These are phyloP conservation scores for Ormyrus labotus DNA, from an alignment of 2,888 invertebrate species.

Conservation along the genomic window DNA sequence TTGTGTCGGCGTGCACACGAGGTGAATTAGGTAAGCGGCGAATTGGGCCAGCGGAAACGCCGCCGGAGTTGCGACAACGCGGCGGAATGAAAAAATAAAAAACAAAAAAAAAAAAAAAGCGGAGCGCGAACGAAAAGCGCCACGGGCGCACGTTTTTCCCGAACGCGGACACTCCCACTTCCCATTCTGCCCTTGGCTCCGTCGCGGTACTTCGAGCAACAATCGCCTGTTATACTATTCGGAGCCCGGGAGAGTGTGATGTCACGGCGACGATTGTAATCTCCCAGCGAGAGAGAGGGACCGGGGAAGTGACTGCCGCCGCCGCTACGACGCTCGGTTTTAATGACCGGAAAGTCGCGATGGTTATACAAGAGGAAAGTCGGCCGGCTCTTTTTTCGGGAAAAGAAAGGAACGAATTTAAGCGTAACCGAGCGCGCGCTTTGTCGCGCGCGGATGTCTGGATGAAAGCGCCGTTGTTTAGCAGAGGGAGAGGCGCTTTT, in stretches of 20 bases:
- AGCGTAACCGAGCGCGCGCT: neutral
- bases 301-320: too few species aligned
- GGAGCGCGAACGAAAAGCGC: too few species aligned
- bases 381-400: constrained; percentile 10
- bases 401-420: constrained; percentile 1
- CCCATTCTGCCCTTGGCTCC: constrained; percentile 49
- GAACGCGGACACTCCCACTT: constrained; percentile 48
- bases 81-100: constrained; percentile 25
- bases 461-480: too few species aligned
- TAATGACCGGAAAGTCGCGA: constrained; percentile 54
- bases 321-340: constrained; percentile 15
- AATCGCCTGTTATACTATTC: too few species aligned
- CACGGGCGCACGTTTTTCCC: too few species aligned
- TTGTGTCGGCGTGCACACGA: constrained; percentile 45
- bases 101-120: constrained; percentile 16
- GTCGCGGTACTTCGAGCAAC: too few species aligned
- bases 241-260: too few species aligned
- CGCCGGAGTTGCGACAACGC: constrained; percentile 59
- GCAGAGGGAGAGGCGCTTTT: neutral
- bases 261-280: too few species aligned
- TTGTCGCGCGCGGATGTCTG: neutral
- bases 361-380: constrained; percentile 53
- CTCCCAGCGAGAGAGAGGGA: too few species aligned
- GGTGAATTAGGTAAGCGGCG: constrained; percentile 70
- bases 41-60: constrained; percentile 65